A percentile compares a stretch with the other conserved stretches of the same genome.
These are phyloP conservation scores for Cydia fagiglandana DNA, from an alignment of 1,140 invertebrate genomes.

Conservation along the genomic window DNA sequence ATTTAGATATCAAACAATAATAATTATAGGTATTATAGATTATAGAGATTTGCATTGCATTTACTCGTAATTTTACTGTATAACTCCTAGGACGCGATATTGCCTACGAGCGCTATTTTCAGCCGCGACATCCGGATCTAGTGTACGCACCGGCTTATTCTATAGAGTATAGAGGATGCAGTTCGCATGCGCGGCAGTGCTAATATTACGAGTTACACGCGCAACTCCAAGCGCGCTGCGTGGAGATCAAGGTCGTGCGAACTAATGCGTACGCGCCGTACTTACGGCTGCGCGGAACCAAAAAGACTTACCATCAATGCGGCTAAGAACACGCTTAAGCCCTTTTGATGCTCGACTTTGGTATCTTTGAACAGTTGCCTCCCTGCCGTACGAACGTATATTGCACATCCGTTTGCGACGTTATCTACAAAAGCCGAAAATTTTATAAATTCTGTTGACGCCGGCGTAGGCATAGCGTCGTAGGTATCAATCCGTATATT, in stretches of 20 bases:
- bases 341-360: conserved; percentile 4
- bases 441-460: not conserved
- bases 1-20: no score
- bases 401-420: conserved; percentile 64
- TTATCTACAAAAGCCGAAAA: conserved; percentile 40
- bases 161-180: conserved; percentile 37
- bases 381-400: conserved; percentile 52
- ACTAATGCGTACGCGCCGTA: conserved; percentile 61
- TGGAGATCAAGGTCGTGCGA: conserved; percentile 73
- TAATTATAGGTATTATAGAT: no score
- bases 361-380: conserved; percentile 63
- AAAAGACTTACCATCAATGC: not conserved
- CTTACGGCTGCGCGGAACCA: conserved; percentile 34
- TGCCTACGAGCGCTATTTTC: not conserved
- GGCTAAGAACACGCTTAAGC: not conserved
- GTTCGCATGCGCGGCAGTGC: conserved; percentile 30
- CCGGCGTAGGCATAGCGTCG: not conserved
- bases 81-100: not conserved
- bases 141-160: conserved; percentile 44
- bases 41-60: not conserved
- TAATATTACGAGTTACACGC: conserved; percentile 50
- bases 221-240: conserved; percentile 60
- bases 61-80: not conserved
- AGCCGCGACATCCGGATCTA: conserved; percentile 17
- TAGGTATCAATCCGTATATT: not conserved